These are phyloP conservation scores for Reticulitermes speratus DNA, from an alignment of 1,140 invertebrate species.

Conservation along the genomic window DNA sequence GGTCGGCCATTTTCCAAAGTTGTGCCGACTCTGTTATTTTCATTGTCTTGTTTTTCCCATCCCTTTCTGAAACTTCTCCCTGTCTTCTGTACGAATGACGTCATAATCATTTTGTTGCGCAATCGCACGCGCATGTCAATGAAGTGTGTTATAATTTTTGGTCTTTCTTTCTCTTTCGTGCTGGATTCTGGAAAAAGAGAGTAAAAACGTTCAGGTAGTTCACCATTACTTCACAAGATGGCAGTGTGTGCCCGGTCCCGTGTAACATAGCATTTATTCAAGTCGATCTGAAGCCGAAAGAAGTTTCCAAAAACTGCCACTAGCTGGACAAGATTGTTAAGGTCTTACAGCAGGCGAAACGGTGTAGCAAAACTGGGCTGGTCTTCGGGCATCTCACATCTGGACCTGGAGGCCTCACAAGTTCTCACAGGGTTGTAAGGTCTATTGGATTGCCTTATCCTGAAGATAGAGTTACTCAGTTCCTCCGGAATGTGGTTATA, in stretches of 20 bases:
- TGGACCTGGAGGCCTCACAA: too few relatives aligned
- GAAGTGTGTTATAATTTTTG: background rate
- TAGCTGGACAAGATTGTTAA: background rate
- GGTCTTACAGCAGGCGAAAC: too few relatives aligned
- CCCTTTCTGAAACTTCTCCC: background rate
- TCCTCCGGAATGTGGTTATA: too few relatives aligned
- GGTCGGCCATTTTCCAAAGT: conserved; percentile 9
- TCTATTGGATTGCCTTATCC: too few relatives aligned
- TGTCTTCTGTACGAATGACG: background rate
- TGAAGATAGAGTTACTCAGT: too few relatives aligned
- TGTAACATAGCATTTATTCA: background rate
- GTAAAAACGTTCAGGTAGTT: background rate
- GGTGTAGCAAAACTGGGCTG: too few relatives aligned
- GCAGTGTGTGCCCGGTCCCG: background rate
- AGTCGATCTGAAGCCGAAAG: background rate
- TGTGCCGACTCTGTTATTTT: background rate
- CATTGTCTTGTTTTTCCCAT: background rate
- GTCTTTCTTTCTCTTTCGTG: background rate
- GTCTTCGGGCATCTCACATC: too few relatives aligned
- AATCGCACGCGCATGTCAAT: background rate
- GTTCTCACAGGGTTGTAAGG: too few relatives aligned
- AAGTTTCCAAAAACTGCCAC: conserved; percentile 10
- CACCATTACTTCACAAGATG: background rate
- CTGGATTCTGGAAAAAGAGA: background rate
- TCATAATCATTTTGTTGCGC: background rate